A percentile compares a stretch with the other conserved stretches of the same genome.
These are phyloP conservation scores for Apogon talboti DNA, from an alignment of 2,797 vertebrate genomes.

Conservation along the genomic window DNA sequence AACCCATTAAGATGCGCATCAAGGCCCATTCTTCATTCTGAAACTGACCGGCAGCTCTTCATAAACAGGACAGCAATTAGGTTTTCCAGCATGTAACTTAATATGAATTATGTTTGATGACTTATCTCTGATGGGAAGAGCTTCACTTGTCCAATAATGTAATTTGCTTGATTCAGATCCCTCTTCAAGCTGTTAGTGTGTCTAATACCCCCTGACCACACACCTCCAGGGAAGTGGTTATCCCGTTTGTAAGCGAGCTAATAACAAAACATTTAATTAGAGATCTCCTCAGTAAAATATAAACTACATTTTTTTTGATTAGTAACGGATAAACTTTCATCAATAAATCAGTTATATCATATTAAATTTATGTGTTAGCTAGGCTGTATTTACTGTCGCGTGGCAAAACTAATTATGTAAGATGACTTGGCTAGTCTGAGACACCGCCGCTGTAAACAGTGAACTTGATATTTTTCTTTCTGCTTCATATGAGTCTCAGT, in stretches of 20 bases:
- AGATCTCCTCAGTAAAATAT: slow-evolving; percentile 20
- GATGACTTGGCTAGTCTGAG: slow-evolving; percentile 1
- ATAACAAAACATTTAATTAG: slow-evolving; percentile 43
- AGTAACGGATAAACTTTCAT: slow-evolving; percentile 12
- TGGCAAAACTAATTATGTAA: background rate
- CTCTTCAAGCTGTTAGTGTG: slow-evolving; percentile 32
- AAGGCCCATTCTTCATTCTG: slow-evolving; percentile 7
- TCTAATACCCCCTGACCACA: slow-evolving; percentile 48
- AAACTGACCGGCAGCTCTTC: slow-evolving; percentile 22
- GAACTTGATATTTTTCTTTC: background rate
- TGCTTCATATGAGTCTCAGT: background rate
- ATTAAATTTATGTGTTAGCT: slow-evolving; percentile 34
- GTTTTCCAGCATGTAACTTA: slow-evolving; percentile 35
- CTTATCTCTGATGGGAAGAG: slow-evolving; percentile 51
- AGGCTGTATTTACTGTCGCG: slow-evolving; percentile 14
- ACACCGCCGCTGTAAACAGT: slow-evolving; percentile 3
- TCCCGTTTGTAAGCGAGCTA: slow-evolving; percentile 16
- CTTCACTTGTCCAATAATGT: slow-evolving; percentile 46
- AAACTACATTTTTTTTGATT: slow-evolving; percentile 18
- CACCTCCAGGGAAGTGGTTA: slow-evolving; percentile 44
- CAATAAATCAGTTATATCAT: slow-evolving; percentile 24
- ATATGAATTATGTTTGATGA: slow-evolving; percentile 50
- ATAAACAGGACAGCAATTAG: slow-evolving; percentile 32
- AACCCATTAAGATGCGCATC: slow-evolving; percentile 18
- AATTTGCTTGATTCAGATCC: slow-evolving; percentile 56